Evolutionary conservation across 2,113 vertebrate species (phyloP).

Genomic region (Heptranchias perlo): DNA sequence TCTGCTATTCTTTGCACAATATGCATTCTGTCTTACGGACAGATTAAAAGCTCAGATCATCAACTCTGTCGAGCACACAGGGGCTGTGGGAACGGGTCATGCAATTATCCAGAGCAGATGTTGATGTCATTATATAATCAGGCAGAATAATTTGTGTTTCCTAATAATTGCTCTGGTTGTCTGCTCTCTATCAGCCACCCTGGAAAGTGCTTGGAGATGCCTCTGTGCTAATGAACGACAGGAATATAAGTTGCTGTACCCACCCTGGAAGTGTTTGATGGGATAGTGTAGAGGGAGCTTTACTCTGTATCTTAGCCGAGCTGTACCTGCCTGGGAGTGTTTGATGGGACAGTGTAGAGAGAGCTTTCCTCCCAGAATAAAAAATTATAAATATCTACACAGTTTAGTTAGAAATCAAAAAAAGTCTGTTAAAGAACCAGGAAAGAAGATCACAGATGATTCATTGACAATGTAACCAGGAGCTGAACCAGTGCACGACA

Average conservation of each 20-base stretch:
- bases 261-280: too few species aligned
- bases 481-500: too few species aligned
- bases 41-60: background rate
- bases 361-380: too few species aligned
- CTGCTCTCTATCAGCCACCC: background rate
- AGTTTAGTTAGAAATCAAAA: background rate
- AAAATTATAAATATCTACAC: too few species aligned
- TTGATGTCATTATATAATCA: background rate
- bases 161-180: background rate
- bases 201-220: background rate
- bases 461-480: background rate
- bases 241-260: background rate
- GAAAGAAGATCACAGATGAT: background rate
- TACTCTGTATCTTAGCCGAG: too few species aligned
- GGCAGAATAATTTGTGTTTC: background rate
- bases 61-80: background rate
- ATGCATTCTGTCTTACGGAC: background rate
- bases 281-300: background rate
- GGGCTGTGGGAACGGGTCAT: background rate
- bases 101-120: slow-evolving; percentile 20
- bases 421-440: background rate
- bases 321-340: too few species aligned
- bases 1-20: background rate
- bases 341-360: too few species aligned
- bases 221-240: background rate